A percentile compares a stretch with the other conserved stretches of the same genome.
phyloP scores from a whole-genome alignment of 1,140 invertebrate species.

The Colletes latitarsis region DNA sequence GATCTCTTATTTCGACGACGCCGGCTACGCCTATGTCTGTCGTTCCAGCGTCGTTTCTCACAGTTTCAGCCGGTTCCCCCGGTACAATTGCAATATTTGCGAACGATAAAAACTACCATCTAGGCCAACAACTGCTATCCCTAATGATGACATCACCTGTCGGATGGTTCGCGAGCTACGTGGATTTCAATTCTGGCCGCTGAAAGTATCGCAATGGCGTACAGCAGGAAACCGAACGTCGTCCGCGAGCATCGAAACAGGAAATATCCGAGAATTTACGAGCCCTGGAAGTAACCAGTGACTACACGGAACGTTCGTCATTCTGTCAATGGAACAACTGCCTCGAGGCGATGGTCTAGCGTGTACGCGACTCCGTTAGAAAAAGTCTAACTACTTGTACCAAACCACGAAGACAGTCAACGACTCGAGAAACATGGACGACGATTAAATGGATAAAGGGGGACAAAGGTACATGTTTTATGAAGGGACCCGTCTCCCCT shows the following conservation, averaged over 20 bases:
- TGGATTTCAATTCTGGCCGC: no score
- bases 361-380: conserved; percentile 31
- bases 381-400: not conserved
- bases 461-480: no score
- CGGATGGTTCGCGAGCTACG: not conserved
- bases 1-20: conserved; percentile 55
- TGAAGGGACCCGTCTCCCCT: no score
- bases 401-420: no score
- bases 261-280: conserved; percentile 63
- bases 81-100: no score
- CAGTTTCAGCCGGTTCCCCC: not conserved
- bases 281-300: conserved; percentile 54
- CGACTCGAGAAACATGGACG: not conserved
- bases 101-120: no score
- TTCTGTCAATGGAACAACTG: conserved; percentile 58
- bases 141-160: not conserved
- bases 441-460: not conserved
- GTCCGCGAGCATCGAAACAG: conserved; percentile 52
- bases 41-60: conserved; percentile 5
- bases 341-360: conserved; percentile 53
- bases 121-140: not conserved
- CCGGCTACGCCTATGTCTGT: conserved; percentile 32
- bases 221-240: conserved; percentile 29
- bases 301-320: conserved; percentile 63
- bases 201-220: not conserved